Conservation (phyloP, 2,888 invertebrate species). For the Epirrhoe alternata region DNA sequence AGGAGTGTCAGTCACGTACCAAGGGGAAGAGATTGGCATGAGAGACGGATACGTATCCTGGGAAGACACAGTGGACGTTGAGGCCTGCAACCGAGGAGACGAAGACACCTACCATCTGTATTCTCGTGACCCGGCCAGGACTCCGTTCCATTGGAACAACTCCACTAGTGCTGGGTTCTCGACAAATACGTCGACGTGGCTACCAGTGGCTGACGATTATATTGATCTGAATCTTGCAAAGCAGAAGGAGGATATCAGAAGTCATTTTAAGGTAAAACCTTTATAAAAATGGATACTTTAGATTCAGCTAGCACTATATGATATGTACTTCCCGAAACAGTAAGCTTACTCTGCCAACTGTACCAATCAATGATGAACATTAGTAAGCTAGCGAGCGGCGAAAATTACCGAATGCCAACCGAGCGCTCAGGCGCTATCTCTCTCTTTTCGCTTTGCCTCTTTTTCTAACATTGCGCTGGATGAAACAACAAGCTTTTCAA, state of each 20-base stretch:
- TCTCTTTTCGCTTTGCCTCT: too few species aligned
- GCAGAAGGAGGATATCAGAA: slow-evolving; percentile 77
- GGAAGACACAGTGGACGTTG: slow-evolving; percentile 85
- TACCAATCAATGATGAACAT: too few species aligned
- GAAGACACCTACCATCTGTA: slow-evolving; percentile 79
- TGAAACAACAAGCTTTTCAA: too few species aligned
- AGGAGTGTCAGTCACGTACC: slow-evolving; percentile 92
- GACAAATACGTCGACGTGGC: slow-evolving; percentile 84
- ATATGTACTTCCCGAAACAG: too few species aligned
- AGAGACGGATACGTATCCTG: slow-evolving; percentile 84
- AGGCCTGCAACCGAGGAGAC: slow-evolving; percentile 82
- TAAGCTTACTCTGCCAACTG: too few species aligned
- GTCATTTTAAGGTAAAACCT: slow-evolving; percentile 79
- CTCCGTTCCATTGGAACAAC: slow-evolving; percentile 88
- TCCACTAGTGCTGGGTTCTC: slow-evolving; percentile 87
- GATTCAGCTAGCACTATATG: too few species aligned
- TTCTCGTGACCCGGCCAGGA: slow-evolving; percentile 86
- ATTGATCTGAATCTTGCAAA: slow-evolving; percentile 82
- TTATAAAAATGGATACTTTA: too few species aligned
- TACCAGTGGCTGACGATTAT: slow-evolving; percentile 88
- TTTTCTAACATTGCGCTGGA: too few species aligned
- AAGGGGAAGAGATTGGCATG: slow-evolving; percentile 93
- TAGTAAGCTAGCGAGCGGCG: too few species aligned
- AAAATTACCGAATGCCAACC: too few species aligned
- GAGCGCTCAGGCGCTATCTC: too few species aligned